Evolutionary conservation across 2,888 invertebrate species (phyloP), one percentile per base, ranked within the genome.

Genomic region (Osedax fenrisi): DNA sequence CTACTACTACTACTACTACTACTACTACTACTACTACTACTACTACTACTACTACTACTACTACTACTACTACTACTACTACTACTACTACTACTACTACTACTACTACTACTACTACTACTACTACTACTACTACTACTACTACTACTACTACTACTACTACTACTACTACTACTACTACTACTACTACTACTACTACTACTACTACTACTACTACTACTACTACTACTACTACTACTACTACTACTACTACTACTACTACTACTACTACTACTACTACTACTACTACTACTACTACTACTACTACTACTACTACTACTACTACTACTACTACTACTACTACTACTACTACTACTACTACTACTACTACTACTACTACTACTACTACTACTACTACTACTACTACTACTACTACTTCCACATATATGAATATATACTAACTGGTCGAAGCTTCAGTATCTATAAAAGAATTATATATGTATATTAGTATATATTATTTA

Each of bases 1-100:
- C 75, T 75, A 75, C 75, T 75, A 75, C 75, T 75, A 75, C 75
- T 75, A 75, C 75, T 75, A 75, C 75, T 75, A 75, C 75, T 75
- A 74, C 75, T 75, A 74, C 75, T 75, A 68, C 75, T 75, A 68
- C 75, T 75, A 68, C 75, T 75, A 68, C 75, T 75, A 68, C 75
- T 75, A 68, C 75, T 75, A 59, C 75, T 75, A 1, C 75, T 75
- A 59, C 75, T 75, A 74, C 72, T 75, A 59, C 75, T 75, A 59
- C 75, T 75, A 56, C 72, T 75, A 74, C 64, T 72, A 72, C 64
- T 72, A 72, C 64, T 72, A 72, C 64, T 72, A 72, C 64, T 72
- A 72, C 64, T 72, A 72, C 64, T 72, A 72, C 64, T 72, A 72
- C 64, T 72, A 72, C 64, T 72, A 72, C 64, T 69, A 69, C 69